Evolutionary conservation across 2,888 invertebrate species (phyloP), one percentile per base, ranked within the genome.

Genomic region (Iselma pallidipennis): DNA sequence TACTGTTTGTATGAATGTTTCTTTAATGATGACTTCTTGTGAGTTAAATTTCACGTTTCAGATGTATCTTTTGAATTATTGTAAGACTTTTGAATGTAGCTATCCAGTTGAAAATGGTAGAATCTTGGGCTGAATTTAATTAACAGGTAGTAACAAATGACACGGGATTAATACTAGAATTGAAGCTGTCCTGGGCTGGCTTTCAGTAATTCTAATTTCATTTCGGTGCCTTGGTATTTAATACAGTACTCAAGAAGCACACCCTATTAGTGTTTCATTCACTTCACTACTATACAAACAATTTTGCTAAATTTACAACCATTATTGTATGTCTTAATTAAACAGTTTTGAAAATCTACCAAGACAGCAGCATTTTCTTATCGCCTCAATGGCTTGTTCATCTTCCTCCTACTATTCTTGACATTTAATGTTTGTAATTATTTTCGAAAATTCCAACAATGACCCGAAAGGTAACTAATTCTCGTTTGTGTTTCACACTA

Each of bases 251-350:
- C 37, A 59, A 48, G 54, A 37, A 49, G 56, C 58, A 51, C 57
- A 54, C 60, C 45, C 59, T 55, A 60, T 63, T 63, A 63, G 63
- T 57, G 63, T 63, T 60, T 57, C 57, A 56, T 59, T 63, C 56
- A 59, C 49, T 59, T 55, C 55, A 42, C 42, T 57, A 59, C 55
- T 57, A 53, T 59, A 61, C 61, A 64, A 57, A 64, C 57, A 61
- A 55, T 64, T 64, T 61, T 57, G 51, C 57, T n/a, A 57, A 64
- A 64, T 64, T 61, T 64, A 64, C 64, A 57, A 45, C 61, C 58
- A 49, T 59, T 51, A 61, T 58, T 58, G 64, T 55, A 31, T 31
- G 28, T 58, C 61, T 64, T 64, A 64, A 64, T 64, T 64, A 61
- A 61, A 64, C 52, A 52, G 48, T 61, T 61, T 37, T 48, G 45